These are phyloP conservation scores for Chlorodrepanis virens DNA, from an alignment of 2,113 vertebrate genomes.

Conservation along the genomic window DNA sequence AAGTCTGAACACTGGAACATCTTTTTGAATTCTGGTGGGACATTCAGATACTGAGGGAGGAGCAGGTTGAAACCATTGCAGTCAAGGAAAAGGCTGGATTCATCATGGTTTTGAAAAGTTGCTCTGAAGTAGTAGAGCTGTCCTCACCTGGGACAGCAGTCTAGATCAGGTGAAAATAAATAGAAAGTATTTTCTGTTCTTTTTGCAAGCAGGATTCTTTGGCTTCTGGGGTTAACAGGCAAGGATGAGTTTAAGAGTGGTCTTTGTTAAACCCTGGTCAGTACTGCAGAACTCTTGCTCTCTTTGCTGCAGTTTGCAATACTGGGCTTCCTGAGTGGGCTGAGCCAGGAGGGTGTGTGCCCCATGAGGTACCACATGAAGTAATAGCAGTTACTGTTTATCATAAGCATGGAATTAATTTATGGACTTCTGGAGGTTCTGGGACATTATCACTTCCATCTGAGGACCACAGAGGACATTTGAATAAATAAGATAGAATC, in stretches of 20 bases:
- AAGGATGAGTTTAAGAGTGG: neutral
- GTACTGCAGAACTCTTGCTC: neutral
- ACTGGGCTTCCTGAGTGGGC: neutral
- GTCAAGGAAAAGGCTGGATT: neutral
- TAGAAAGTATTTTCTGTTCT: neutral
- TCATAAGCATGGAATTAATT: neutral
- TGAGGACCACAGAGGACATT: neutral
- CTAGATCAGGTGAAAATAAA: neutral
- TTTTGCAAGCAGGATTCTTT: neutral
- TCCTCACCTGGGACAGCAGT: neutral
- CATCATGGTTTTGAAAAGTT: neutral
- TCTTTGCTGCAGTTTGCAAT: neutral
- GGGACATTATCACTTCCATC: neutral
- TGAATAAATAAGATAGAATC: neutral
- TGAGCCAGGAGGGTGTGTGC: neutral
- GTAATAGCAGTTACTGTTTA: neutral
- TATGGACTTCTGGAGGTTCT: neutral
- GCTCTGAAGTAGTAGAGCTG: neutral
- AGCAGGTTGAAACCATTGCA: neutral
- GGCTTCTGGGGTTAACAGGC: neutral
- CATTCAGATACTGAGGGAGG: neutral
- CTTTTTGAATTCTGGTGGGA: neutral
- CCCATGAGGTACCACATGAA: accelerated
- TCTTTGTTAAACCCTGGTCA: neutral
- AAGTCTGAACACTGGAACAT: neutral